A percentile compares a stretch with the other conserved stretches of the same genome.
Conservation (phyloP, 2,888 invertebrate genomes). For the Ceramica pisi region DNA sequence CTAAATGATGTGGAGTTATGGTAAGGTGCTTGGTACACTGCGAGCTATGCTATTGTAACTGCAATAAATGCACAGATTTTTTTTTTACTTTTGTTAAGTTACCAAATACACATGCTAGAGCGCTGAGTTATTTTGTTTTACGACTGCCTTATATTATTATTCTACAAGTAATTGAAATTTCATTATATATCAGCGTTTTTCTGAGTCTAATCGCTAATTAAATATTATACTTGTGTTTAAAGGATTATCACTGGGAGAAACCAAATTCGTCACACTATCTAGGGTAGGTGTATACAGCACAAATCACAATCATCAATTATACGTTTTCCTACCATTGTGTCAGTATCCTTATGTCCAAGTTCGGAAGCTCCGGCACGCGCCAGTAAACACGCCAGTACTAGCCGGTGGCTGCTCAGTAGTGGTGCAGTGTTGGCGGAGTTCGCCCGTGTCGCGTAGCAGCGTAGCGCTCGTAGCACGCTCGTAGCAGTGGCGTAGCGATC, state of each 20-base stretch:
- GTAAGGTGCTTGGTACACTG: not conserved
- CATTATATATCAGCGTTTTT: not conserved
- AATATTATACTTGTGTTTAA: too few relatives aligned
- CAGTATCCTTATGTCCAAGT: slow-evolving; percentile 22
- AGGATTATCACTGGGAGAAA: not conserved
- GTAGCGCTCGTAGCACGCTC: slow-evolving; percentile 41
- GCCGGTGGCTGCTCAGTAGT: slow-evolving; percentile 10
- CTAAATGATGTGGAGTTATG: not conserved
- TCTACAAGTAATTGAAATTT: too few relatives aligned
- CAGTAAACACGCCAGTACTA: slow-evolving; percentile 1
- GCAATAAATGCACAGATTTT: too few relatives aligned
- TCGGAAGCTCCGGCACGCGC: slow-evolving; percentile 24
- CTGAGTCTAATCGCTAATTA: not conserved
- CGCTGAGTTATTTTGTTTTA: not conserved
- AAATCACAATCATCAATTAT: not conserved
- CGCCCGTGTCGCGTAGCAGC: slow-evolving; percentile 61
- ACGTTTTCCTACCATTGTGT: slow-evolving; percentile 9
- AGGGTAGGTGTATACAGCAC: not conserved
- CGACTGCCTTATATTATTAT: not conserved
- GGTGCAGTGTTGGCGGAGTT: slow-evolving; percentile 60
- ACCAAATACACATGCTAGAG: not conserved
- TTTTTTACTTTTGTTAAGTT: too few relatives aligned
- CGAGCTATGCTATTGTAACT: not conserved
- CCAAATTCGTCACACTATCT: slow-evolving; percentile 1
- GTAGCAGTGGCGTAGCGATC: slow-evolving; percentile 50